Evolutionary conservation across 2,797 vertebrate species (phyloP).

Genomic region (Chanos chanos): DNA sequence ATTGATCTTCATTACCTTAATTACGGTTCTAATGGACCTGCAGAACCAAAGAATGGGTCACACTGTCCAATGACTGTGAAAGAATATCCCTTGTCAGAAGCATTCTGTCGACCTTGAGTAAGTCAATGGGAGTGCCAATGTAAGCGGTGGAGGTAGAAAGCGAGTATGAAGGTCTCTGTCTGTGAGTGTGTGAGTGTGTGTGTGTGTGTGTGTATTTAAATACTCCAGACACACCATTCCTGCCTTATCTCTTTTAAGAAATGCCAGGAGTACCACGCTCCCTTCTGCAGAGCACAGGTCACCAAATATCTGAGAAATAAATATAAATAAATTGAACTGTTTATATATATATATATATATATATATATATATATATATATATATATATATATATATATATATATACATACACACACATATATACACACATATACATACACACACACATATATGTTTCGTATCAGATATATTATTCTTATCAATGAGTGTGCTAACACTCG

Average conservation of each 20-base stretch:
- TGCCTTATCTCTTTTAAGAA: slow-evolving; percentile 1
- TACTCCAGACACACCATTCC: neutral
- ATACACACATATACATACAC: too few species aligned
- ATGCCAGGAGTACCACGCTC: neutral
- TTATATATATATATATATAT: too few species aligned
- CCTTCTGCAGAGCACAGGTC: neutral
- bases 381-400: too few species aligned
- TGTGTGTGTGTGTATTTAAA: slow-evolving; percentile 4
- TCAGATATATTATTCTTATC: too few species aligned
- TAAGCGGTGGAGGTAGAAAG: neutral
- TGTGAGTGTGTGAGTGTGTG: neutral
- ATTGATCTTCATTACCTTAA: slow-evolving; percentile 77
- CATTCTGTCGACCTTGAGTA: too few species aligned
- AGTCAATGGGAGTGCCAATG: slow-evolving; percentile 13
- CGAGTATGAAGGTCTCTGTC: neutral
- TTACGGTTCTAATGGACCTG: slow-evolving; percentile 61
- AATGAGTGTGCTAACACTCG: too few species aligned
- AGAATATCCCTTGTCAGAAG: slow-evolving; percentile 35
- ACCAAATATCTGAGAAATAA: slow-evolving; percentile 19
- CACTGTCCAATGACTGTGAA: slow-evolving; percentile 32
- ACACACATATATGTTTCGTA: too few species aligned
- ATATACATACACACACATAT: too few species aligned
- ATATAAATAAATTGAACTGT: too few species aligned
- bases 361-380: too few species aligned
- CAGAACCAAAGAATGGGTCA: slow-evolving; percentile 51